These are phyloP conservation scores for Monochamus alternatus DNA, from an alignment of 2,888 invertebrate genomes.

Conservation along the genomic window DNA sequence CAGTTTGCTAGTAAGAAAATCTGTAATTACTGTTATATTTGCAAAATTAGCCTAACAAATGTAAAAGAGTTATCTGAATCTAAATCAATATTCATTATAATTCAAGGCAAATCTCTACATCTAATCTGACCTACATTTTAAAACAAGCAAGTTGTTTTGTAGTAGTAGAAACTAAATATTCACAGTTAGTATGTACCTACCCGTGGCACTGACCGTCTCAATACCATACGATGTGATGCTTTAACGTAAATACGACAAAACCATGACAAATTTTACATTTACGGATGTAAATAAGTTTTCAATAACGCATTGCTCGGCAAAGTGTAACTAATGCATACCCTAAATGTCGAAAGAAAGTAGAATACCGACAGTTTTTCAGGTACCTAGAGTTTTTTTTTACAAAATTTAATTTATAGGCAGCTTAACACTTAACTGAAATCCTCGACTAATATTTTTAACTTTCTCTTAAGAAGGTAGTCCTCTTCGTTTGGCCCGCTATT, in stretches of 20 bases:
- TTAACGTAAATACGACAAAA: not conserved
- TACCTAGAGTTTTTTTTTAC: not conserved
- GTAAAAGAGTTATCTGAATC: too few species aligned
- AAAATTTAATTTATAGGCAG: constrained; percentile 1
- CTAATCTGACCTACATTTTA: too few species aligned
- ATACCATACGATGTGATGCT: constrained; percentile 9
- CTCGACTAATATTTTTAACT: not conserved
- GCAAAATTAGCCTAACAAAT: too few species aligned
- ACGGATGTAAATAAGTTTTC: constrained; percentile 16
- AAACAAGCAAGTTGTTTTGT: too few species aligned
- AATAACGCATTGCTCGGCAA: constrained; percentile 4
- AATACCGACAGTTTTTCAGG: not conserved
- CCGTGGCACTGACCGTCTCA: constrained; percentile 2
- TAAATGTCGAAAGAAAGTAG: constrained; percentile 1
- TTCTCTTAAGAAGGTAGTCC: not conserved
- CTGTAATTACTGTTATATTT: too few species aligned
- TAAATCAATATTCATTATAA: too few species aligned
- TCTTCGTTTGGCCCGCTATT: too few species aligned
- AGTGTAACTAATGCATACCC: constrained; percentile 12
- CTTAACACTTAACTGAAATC: constrained; percentile 5
- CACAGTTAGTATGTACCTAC: not conserved
- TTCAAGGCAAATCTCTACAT: too few species aligned
- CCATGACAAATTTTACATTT: not conserved
- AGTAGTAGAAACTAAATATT: too few species aligned
- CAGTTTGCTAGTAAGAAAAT: too few species aligned